A percentile compares a stretch with the other conserved stretches of the same genome.
These are phyloP conservation scores for Colossoma macropomum DNA, from an alignment of 2,113 vertebrate species.

Conservation along the genomic window DNA sequence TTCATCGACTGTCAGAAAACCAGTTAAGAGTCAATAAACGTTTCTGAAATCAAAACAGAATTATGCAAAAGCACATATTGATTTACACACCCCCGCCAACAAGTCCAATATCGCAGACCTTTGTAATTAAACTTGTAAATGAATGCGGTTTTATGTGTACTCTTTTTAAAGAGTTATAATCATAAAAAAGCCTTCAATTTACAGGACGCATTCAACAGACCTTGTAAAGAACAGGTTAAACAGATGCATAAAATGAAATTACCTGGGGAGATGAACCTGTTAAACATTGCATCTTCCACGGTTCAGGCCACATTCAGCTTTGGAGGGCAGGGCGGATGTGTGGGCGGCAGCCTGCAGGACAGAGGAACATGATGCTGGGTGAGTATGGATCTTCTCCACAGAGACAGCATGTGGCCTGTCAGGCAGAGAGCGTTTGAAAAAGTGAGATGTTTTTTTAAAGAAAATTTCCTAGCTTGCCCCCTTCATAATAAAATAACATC, in stretches of 20 bases:
- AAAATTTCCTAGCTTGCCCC: no score
- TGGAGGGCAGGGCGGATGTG: slow-evolving; percentile 18
- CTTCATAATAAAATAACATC: no score
- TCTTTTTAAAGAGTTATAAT: neutral
- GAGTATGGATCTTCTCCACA: slow-evolving; percentile 24
- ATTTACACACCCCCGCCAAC: neutral
- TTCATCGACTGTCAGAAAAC: neutral
- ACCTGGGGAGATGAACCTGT: neutral
- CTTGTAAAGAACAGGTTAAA: neutral
- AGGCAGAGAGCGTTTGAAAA: neutral
- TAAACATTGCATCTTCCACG: slow-evolving; percentile 6
- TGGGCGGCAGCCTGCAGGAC: slow-evolving; percentile 20
- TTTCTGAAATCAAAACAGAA: no score
- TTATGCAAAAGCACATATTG: neutral
- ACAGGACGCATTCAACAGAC: neutral
- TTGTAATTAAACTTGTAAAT: neutral
- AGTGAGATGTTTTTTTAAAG: no score
- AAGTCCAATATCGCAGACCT: neutral
- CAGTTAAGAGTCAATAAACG: no score
- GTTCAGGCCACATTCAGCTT: neutral
- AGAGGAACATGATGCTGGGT: slow-evolving; percentile 31
- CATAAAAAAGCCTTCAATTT: neutral
- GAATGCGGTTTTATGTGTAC: neutral
- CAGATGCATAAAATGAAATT: slow-evolving; percentile 1
- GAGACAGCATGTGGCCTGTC: neutral